Evolutionary conservation across 2,797 vertebrate species (phyloP).

Genomic region (Capromys pilorides): DNA sequence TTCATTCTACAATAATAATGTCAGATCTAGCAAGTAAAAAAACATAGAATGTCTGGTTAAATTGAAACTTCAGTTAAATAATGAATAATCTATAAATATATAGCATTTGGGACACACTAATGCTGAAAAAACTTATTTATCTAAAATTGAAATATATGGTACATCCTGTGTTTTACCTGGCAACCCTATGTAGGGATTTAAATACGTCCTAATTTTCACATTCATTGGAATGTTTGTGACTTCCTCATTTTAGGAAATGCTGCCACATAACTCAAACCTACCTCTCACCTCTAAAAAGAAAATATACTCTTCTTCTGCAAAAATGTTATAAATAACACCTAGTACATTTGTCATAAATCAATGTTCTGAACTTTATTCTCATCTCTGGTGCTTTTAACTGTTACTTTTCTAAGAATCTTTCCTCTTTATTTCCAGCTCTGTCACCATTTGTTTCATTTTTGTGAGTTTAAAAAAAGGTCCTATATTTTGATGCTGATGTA

Average conservation of each 20-base stretch:
- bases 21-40: conserved; percentile 43
- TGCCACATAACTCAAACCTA: background rate
- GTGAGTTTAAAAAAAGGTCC: conserved; percentile 2
- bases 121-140: background rate
- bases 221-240: background rate
- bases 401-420: background rate
- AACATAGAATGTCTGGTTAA: background rate
- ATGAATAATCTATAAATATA: background rate
- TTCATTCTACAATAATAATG: conserved; percentile 10
- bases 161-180: background rate
- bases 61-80: conserved; percentile 48
- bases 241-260: conserved; percentile 23
- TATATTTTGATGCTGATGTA: background rate
- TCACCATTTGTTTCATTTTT: background rate
- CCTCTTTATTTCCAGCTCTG: background rate
- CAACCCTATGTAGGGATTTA: background rate
- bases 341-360: background rate
- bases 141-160: background rate
- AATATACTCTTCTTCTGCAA: background rate
- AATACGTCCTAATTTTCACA: conserved; percentile 9
- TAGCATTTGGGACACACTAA: background rate
- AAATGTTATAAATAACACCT: background rate
- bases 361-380: background rate
- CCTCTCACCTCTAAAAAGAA: background rate
- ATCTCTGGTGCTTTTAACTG: background rate